Evolutionary conservation across 2,113 vertebrate species (phyloP).

Genomic region (Gallinago jamesoni): DNA sequence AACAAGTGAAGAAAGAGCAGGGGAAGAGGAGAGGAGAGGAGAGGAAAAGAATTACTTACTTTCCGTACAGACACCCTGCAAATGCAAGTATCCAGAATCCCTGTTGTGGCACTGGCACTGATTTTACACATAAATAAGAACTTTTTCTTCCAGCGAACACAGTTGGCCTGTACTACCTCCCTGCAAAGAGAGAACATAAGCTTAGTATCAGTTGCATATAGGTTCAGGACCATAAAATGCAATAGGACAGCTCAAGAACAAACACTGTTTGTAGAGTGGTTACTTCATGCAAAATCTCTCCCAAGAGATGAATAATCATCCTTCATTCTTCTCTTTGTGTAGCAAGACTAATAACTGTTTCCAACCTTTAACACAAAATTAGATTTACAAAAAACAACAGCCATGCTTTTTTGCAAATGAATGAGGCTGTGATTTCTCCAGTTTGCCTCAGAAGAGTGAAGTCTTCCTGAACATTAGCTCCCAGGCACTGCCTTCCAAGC

Average conservation of each 20-base stretch:
- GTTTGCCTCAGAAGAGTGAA: neutral
- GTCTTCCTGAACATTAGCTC: neutral
- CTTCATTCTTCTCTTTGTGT: neutral
- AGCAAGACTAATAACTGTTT: neutral
- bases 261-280: neutral
- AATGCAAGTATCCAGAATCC: constrained; percentile 89
- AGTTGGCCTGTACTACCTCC: constrained; percentile 90
- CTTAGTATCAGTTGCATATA: neutral
- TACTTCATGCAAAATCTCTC: neutral
- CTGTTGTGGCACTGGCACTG: constrained; percentile 87
- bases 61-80: constrained; percentile 95
- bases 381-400: neutral
- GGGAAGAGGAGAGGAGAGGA: neutral
- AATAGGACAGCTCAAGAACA: neutral
- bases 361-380: neutral
- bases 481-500: neutral
- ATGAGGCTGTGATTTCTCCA: neutral
- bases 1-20: neutral
- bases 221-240: neutral
- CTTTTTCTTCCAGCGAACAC: constrained; percentile 90
- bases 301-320: neutral
- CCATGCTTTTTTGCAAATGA: neutral
- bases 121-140: constrained; percentile 95
- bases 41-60: constrained; percentile 63
- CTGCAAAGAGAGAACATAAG: constrained; percentile 61